Evolutionary conservation across 2,888 invertebrate species (phyloP).

Genomic region (Sacculina carcini): DNA sequence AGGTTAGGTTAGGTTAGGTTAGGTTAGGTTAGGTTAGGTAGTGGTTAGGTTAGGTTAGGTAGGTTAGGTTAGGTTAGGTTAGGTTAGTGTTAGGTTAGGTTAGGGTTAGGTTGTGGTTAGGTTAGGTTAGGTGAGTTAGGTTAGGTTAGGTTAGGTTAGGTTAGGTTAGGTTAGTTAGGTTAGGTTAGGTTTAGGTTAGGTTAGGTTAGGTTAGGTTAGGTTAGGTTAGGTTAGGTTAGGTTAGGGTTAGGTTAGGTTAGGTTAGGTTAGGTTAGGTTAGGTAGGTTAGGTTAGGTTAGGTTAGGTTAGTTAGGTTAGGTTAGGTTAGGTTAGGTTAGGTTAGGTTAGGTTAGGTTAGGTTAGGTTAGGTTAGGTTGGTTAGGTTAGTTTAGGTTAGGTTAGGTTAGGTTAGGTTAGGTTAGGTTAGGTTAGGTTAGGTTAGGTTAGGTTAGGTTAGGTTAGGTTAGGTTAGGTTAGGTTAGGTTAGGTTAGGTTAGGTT

Average conservation of each 20-base stretch:
- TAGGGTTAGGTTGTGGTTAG: slow-evolving; percentile 14
- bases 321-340: slow-evolving; percentile 12
- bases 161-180: slow-evolving; percentile 14
- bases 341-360: slow-evolving; percentile 10
- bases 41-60: no score
- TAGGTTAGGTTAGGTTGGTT: no score
- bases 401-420: slow-evolving; percentile 19
- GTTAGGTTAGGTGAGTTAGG: slow-evolving; percentile 14
- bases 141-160: slow-evolving; percentile 12
- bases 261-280: no score
- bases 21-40: slow-evolving; percentile 9
- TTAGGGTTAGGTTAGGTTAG: no score
- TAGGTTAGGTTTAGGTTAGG: slow-evolving; percentile 16
- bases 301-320: slow-evolving; percentile 9
- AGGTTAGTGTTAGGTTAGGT: no score
- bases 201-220: slow-evolving; percentile 7
- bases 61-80: slow-evolving; percentile 12
- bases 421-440: slow-evolving; percentile 14
- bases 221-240: not conserved
- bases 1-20: slow-evolving; percentile 9
- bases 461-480: slow-evolving; percentile 18
- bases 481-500: slow-evolving; percentile 10
- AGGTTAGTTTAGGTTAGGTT: no score
- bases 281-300: slow-evolving; percentile 6
- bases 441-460: slow-evolving; percentile 19